These are phyloP conservation scores for Orthosia gracilis DNA, from an alignment of 2,888 invertebrate species.

Conservation along the genomic window DNA sequence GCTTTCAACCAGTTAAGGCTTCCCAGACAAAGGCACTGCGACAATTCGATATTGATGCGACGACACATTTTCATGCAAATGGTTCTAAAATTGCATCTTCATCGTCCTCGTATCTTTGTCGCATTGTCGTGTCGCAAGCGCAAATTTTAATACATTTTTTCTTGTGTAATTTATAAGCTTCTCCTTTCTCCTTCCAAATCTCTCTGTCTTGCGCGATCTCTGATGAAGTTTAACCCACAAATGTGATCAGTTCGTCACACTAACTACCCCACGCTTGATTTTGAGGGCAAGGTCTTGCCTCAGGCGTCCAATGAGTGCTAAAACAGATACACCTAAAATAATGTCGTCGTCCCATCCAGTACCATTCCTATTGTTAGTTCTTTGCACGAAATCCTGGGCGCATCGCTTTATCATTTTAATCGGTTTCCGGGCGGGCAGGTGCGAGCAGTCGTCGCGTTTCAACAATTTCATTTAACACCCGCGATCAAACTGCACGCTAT, in stretches of 20 bases:
- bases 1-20: background rate
- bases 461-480: constrained; percentile 76
- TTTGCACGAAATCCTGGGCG: constrained; percentile 64
- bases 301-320: too few species aligned
- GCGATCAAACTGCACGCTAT: constrained; percentile 59
- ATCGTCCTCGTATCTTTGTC: background rate
- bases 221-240: too few species aligned
- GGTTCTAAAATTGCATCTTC: too few species aligned
- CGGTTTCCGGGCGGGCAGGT: constrained; percentile 84
- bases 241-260: too few species aligned
- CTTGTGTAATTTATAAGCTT: too few species aligned
- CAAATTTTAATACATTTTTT: too few species aligned
- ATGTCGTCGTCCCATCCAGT: constrained; percentile 51
- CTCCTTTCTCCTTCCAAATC: too few species aligned
- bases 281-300: too few species aligned
- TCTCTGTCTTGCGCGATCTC: background rate
- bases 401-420: constrained; percentile 87
- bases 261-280: too few species aligned
- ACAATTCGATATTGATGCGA: background rate
- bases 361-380: constrained; percentile 18
- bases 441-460: constrained; percentile 76
- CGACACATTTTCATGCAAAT: background rate
- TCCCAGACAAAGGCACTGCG: background rate
- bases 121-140: background rate
- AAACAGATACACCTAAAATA: too few species aligned